Evolutionary conservation across 2,797 vertebrate genomes (phyloP), one percentile per base, ranked within the genome.

Genomic region (Pseudomugil tenellus): DNA sequence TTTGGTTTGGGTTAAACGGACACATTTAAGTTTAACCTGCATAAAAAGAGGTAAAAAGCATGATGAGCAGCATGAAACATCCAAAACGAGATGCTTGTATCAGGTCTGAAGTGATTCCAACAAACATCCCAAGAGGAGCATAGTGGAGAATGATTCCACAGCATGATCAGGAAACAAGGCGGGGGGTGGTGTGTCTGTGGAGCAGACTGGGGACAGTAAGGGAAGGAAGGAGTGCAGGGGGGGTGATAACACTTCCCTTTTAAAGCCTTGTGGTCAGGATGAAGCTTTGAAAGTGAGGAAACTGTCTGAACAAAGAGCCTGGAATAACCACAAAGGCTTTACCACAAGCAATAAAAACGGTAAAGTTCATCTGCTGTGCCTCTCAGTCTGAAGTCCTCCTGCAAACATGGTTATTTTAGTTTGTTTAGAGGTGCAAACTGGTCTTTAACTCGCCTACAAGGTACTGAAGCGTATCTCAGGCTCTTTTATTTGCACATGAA

Each of bases 241-340:
- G 23, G 23, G 1, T 65, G 7, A 23, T 31, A 54, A 26, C 37
- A 9, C 31, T 37, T 61, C 23, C 39, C 23, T 26, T 54, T 29
- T 62, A 14, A 64, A 59, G 54, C 9, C 73, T 74, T 71, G 58
- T 64, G 72, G 65, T 55, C 85, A 87, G 84, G 84, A 89, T 74
- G 60, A 51, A 43, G 58, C 56, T 76, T 64, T 75, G 29, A 62
- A 77, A 61, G 55, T 58, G 48, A 70, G 70, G 72, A 83, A 87
- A 72, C 71, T 0, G 39, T 57, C 70, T 81, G 76, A 80, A 73
- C 70, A 72, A 77, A 81, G 3, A 53, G 51, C 46, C 32, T 41
- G 32, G 17, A 53, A n/a, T 48, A 26, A 52, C 11, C 23, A 26
- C 49, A 6, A 25, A 53, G 51, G 26, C 48, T 6, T 1, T 13